A percentile compares a stretch with the other conserved stretches of the same genome.
phyloP scores from a whole-genome alignment of 2,797 vertebrate species.

The Epinephelus malabaricus region DNA sequence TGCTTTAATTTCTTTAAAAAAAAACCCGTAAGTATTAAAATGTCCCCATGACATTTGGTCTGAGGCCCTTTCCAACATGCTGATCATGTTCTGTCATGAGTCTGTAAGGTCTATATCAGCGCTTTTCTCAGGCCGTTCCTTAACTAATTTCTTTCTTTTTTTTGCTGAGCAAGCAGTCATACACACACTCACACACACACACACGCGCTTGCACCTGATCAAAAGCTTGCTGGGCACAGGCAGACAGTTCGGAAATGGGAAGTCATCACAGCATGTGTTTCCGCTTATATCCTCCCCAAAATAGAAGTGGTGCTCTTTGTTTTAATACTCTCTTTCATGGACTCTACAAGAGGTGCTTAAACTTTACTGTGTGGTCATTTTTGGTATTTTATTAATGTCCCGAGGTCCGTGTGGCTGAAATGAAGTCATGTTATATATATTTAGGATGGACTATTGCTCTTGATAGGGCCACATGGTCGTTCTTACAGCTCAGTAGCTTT shows the following conservation, averaged over 20 bases:
- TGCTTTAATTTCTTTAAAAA: not conserved
- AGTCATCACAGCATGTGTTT: conserved; percentile 73
- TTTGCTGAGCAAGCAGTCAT: conserved; percentile 58
- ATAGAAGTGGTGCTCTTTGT: conserved; percentile 59
- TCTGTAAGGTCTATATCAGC: conserved; percentile 52
- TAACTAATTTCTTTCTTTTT: conserved; percentile 32
- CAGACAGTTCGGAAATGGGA: conserved; percentile 77
- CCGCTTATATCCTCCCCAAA: conserved; percentile 40
- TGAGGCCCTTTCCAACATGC: conserved; percentile 24
- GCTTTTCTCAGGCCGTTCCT: conserved; percentile 41
- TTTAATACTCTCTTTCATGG: conserved; percentile 29
- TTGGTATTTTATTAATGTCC: not conserved
- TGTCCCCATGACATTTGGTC: conserved; percentile 17
- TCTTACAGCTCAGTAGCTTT: conserved; percentile 29
- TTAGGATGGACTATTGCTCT: not conserved
- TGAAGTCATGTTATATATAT: not conserved
- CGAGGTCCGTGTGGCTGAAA: conserved; percentile 2
- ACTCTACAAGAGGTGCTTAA: not conserved
- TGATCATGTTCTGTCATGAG: conserved; percentile 31
- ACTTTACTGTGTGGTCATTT: not conserved
- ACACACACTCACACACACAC: conserved; percentile 27
- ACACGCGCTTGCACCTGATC: conserved; percentile 55
- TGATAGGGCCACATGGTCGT: not conserved
- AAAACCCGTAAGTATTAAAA: not conserved
- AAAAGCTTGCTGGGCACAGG: conserved; percentile 53